Evolutionary conservation across 2,113 vertebrate species (phyloP).

Genomic region (Melanocharis versteri): DNA sequence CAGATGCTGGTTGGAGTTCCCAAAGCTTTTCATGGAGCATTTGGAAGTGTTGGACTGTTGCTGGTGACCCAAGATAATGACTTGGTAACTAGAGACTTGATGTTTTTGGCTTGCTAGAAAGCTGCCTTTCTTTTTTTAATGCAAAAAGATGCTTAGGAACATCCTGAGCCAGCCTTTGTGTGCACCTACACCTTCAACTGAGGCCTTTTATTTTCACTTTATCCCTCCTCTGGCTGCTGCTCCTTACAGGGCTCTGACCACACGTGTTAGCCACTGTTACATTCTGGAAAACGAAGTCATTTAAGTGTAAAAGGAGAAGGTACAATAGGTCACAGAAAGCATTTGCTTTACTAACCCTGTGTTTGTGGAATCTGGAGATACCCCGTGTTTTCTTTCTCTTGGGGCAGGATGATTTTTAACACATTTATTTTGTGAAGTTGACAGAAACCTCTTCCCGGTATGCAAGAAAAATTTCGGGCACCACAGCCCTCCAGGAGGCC

Average conservation of each 20-base stretch:
- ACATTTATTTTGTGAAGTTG: constrained; percentile 75
- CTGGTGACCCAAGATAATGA: constrained; percentile 8
- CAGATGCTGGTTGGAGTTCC: neutral
- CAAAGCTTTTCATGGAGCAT: neutral
- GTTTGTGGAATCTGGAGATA: neutral
- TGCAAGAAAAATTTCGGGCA: constrained; percentile 94
- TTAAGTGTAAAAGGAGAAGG: neutral
- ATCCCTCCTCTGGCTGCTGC: neutral
- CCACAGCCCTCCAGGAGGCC: constrained; percentile 94
- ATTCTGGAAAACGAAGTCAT: neutral
- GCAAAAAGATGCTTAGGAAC: neutral
- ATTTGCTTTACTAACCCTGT: constrained; percentile 6
- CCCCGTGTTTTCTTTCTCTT: neutral
- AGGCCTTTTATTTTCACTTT: neutral
- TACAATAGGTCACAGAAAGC: neutral
- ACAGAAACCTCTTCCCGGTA: constrained; percentile 97
- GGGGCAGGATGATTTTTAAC: neutral
- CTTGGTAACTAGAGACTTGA: neutral
- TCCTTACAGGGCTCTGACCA: neutral
- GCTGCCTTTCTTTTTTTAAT: neutral
- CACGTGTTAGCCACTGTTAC: neutral
- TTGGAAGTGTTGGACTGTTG: neutral
- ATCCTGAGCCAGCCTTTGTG: neutral
- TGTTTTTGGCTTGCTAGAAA: neutral
- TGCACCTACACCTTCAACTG: neutral